Percentiles rank a stretch among this genome's conserved stretches.
These are phyloP conservation scores for Helicolenus hilgendorfi DNA, from an alignment of 2,797 vertebrate genomes.

Conservation along the genomic window DNA sequence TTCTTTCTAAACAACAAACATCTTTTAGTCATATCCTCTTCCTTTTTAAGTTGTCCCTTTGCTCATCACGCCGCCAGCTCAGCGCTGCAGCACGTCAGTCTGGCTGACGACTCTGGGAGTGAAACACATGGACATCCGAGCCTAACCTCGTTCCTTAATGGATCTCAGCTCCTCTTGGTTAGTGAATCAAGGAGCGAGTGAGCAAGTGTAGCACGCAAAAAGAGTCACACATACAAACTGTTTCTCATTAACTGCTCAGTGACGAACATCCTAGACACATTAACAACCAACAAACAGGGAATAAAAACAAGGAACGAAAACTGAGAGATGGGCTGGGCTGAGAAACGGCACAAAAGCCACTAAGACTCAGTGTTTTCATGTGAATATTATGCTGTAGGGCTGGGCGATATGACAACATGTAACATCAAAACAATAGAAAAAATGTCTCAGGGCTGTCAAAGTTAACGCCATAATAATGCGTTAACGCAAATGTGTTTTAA, in stretches of 20 bases:
- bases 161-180: constrained; percentile 45
- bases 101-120: background rate
- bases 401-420: too few species aligned
- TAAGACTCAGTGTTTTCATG: background rate
- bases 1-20: constrained; percentile 13
- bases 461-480: too few species aligned
- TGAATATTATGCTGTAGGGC: background rate
- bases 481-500: too few species aligned
- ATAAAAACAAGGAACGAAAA: constrained; percentile 10
- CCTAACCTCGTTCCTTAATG: constrained; percentile 24
- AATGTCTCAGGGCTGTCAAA: too few species aligned
- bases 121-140: constrained; percentile 31
- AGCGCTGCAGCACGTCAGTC: constrained; percentile 16
- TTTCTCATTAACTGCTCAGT: constrained; percentile 52
- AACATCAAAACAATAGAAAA: too few species aligned
- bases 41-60: background rate
- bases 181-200: constrained; percentile 25
- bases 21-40: background rate
- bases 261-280: constrained; percentile 42
- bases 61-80: constrained; percentile 9
- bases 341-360: background rate
- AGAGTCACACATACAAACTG: constrained; percentile 10
- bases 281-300: constrained; percentile 10
- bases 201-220: constrained; percentile 27
- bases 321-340: background rate